A percentile compares a stretch with the other conserved stretches of the same genome.
Conservation (phyloP, 1,140 invertebrate species). For the Aporrectodea caliginosa region DNA sequence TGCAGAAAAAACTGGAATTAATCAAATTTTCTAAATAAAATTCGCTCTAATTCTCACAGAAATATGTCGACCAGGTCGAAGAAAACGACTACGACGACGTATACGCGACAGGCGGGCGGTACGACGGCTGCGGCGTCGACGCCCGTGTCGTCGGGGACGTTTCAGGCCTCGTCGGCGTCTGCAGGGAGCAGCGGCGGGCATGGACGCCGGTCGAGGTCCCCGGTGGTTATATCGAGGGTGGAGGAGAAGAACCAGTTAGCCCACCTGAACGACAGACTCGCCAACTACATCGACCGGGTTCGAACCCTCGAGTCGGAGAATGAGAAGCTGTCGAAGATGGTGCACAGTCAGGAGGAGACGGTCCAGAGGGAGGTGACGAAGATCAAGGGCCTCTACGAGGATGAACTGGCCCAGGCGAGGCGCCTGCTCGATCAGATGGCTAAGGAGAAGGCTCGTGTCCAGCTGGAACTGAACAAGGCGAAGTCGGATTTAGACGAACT, state of each 20-base stretch:
- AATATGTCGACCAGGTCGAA: conserved; percentile 28
- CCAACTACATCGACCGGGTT: conserved; percentile 87
- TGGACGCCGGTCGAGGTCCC: conserved; percentile 63
- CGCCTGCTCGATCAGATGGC: conserved; percentile 83
- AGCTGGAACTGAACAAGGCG: conserved; percentile 81
- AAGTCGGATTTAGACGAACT: conserved; percentile 82
- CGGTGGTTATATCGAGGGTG: conserved; percentile 78
- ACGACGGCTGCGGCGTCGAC: not conserved
- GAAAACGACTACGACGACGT: conserved; percentile 23
- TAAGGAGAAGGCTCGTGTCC: conserved; percentile 80
- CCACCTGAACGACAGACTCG: conserved; percentile 91
- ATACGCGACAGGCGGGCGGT: not conserved
- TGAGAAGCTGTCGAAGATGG: conserved; percentile 67
- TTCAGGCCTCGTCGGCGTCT: not conserved
- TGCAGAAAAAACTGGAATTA: no score
- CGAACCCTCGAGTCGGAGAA: conserved; percentile 88
- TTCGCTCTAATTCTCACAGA: no score
- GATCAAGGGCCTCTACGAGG: conserved; percentile 86
- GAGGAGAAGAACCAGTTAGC: conserved; percentile 91
- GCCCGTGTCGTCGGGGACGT: not conserved
- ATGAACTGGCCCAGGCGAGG: conserved; percentile 80
- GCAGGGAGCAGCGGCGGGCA: not conserved
- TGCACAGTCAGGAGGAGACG: conserved; percentile 51
- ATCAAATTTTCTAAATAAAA: no score
- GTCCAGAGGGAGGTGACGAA: conserved; percentile 77